phyloP scores from a whole-genome alignment of 2,797 vertebrate genomes.

The Catostomus latipinnis region DNA sequence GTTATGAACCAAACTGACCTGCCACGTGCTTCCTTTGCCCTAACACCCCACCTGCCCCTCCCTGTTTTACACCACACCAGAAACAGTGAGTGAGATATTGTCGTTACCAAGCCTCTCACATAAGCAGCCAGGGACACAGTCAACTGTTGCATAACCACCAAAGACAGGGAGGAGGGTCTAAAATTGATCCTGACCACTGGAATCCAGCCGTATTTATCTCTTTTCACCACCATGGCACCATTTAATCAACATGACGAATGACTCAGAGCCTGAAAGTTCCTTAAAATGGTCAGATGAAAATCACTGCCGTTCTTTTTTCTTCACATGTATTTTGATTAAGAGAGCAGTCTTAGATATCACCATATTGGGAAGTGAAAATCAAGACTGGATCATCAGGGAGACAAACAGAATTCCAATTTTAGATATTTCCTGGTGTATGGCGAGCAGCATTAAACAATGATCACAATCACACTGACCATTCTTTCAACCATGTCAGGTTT shows the following conservation, averaged over 20 bases:
- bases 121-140: slow-evolving; percentile 40
- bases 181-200: not conserved
- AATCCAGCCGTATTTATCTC: slow-evolving; percentile 13
- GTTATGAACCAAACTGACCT: slow-evolving; percentile 13
- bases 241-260: slow-evolving; percentile 8
- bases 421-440: slow-evolving; percentile 4
- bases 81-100: slow-evolving; percentile 34
- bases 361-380: slow-evolving; percentile 54
- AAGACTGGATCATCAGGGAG: slow-evolving; percentile 21
- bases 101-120: slow-evolving; percentile 22
- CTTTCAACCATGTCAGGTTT: not conserved
- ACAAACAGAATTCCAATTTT: slow-evolving; percentile 35
- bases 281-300: slow-evolving; percentile 19
- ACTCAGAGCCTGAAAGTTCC: slow-evolving; percentile 16
- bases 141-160: slow-evolving; percentile 52
- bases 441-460: slow-evolving; percentile 2
- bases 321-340: slow-evolving; percentile 12
- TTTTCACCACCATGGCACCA: not conserved
- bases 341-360: slow-evolving; percentile 11
- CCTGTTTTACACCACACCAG: slow-evolving; percentile 2
- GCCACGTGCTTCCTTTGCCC: not conserved
- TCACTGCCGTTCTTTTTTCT: slow-evolving; percentile 12
- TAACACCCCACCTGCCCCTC: not conserved
- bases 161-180: slow-evolving; percentile 12
- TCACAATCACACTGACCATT: not conserved